Evolutionary conservation across 1,140 invertebrate species (phyloP), one percentile per base, ranked within the genome.

Genomic region (Ceratoteleas bidentatus): DNA sequence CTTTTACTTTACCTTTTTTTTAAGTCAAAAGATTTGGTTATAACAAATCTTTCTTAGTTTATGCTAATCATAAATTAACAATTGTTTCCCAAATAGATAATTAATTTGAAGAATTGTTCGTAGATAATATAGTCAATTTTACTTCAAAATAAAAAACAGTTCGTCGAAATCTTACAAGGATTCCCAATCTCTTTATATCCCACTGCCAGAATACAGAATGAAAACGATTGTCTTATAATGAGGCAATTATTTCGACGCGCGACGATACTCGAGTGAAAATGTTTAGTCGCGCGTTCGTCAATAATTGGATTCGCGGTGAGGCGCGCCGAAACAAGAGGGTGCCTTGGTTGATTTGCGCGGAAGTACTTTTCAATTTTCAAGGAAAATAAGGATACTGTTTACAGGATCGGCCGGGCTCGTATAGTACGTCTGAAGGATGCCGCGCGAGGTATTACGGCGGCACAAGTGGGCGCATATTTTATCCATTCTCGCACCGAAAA

Each of bases 391-490:
- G 70, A 75, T 66, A 72, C 58, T 74, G 70, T 81, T 81, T 75
- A 58, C 15, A 75, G 53, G 54, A 69, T 64, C 65, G 58, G 66
- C 34, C 64, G 34, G 64, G 57, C 69, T 74, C 64, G 52, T 75
- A 75, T 81, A 75, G 75, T 70, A 75, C 33, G 58, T 75, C 70
- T 64, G 47, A 58, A 76, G 70, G 53, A 70, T 66, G 72, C 53
- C 53, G 69, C 70, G 65, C 49, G 40, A 54, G 69, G 60, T 69
- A 38, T 80, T 80, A 74, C 58, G 64, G 50, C 64, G 65, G 49
- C 60, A 61, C 60, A 76, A 81, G 72, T 76, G 79, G 72, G 79
- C 79, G 72, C 79, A 81, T 81, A 81, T 81, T 81, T 81, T 81
- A 81, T 36, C 68, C 68, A 50, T 72, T 81, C 50, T 72, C 61